phyloP scores from a whole-genome alignment of 2,797 vertebrate genomes.

The Myotis vivesi region DNA sequence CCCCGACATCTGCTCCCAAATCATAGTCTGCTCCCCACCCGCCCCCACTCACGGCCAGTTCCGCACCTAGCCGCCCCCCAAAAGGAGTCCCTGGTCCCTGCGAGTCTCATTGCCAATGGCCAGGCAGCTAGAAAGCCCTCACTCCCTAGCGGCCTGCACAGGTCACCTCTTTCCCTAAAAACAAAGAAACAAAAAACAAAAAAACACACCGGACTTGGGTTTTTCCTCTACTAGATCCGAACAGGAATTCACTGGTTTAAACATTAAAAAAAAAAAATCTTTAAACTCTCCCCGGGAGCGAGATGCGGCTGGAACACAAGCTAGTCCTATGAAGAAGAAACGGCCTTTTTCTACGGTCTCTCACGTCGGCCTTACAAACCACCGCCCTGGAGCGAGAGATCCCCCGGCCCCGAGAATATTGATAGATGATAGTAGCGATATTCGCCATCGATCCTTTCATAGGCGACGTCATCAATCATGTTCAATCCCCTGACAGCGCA shows the following conservation, averaged over 20 bases:
- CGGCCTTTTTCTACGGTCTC: constrained; percentile 57
- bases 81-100: constrained; percentile 9
- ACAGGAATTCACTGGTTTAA: background rate
- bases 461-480: constrained; percentile 74
- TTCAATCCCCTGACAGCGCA: constrained; percentile 71
- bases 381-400: constrained; percentile 8
- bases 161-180: constrained; percentile 14
- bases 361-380: constrained; percentile 67
- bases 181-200: background rate
- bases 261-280: background rate
- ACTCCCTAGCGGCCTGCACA: background rate
- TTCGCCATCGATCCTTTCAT: constrained; percentile 74
- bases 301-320: background rate
- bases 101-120: constrained; percentile 68
- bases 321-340: background rate
- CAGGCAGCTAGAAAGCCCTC: constrained; percentile 31
- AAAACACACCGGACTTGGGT: background rate
- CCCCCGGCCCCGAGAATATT: constrained; percentile 61
- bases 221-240: constrained; percentile 43
- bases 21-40: background rate
- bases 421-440: constrained; percentile 79
- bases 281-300: background rate
- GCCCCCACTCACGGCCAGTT: background rate
- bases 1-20: constrained; percentile 46
- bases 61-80: background rate